Conservation (phyloP, 2,888 invertebrate species). For the Caradrina kadenii region DNA sequence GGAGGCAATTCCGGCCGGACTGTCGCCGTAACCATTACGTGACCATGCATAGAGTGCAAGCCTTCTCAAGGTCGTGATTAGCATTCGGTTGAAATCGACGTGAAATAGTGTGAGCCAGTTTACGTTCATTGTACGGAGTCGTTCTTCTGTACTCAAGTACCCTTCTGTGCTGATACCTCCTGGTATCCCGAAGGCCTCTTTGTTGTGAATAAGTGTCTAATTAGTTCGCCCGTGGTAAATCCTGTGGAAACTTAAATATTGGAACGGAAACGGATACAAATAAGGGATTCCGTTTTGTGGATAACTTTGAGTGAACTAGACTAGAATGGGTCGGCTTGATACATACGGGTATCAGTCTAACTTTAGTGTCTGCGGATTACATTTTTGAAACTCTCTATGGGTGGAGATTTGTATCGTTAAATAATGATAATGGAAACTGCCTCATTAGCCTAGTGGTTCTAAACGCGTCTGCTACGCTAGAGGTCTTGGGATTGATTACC, state of each 20-base stretch:
- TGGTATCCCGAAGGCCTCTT: constrained; percentile 34
- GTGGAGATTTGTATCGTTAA: not conserved
- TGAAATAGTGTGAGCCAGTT: too few species aligned
- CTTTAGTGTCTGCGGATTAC: not conserved
- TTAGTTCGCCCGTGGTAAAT: constrained; percentile 51
- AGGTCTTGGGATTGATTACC: too few species aligned
- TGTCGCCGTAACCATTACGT: too few species aligned
- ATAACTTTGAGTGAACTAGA: constrained; percentile 19
- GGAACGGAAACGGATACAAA: constrained; percentile 44
- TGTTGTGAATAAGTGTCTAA: constrained; percentile 59
- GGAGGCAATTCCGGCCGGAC: too few species aligned
- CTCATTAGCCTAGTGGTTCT: too few species aligned
- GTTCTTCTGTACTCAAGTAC: too few species aligned
- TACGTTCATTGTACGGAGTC: too few species aligned
- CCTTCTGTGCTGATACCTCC: constrained; percentile 27
- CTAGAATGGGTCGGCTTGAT: not conserved
- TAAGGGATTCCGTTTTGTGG: constrained; percentile 27
- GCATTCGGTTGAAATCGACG: too few species aligned
- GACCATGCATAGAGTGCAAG: too few species aligned
- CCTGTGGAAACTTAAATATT: constrained; percentile 54
- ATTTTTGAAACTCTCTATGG: not conserved
- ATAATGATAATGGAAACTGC: too few species aligned
- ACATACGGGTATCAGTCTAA: not conserved
- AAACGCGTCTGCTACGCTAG: too few species aligned
- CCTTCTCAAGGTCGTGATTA: too few species aligned